Base-by-base conservation (phyloP, 1,140 invertebrate species). In the Zaprionus vittiger region DNA sequence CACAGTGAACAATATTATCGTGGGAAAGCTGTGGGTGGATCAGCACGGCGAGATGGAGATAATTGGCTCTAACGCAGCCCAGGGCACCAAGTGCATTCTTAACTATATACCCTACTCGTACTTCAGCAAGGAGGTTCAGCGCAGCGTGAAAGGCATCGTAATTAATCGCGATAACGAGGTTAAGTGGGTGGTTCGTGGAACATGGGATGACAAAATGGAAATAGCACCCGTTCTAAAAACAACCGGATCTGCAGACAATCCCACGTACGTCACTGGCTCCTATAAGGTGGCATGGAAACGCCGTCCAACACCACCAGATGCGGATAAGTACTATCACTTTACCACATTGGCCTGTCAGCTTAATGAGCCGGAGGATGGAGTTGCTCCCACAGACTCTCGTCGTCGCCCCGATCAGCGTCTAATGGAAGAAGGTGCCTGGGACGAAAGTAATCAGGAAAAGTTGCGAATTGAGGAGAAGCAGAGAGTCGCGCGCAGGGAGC, bases 21-120 rank as follows among this genome's bases (percentile, higher is more conserved):
- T 99, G 41, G 99, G 99, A 62, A 98, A 98, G 94, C 95, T 99
- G 70, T 99, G 99, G 99, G 98, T 99, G 15, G 99, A 99, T 94
- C 98, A 99, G 93, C 98, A 99, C 92, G 99, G 99, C 37, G 99
- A 99, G 92, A 99, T 99, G 98, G 98, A 99, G 91, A 99, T 99
- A 74, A 95, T 95, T 28, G 95, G 95, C 55, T 94, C 94, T 69
- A 98, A 99, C 93, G 96, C 97, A 73, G 96, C 95, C 55, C 95
- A 95, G 49, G 98, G 98, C 60, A 97, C 99, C 87, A 98, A 97
- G 92, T 99, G 98, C 93, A 97, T 98, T 93, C 94, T 99, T 24
- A 99, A 99, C 92, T 99, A 97, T 93, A 96, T 98, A 89, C 97
- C 98, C 11, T 99, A 99, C 93, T 99, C 98, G 56, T 99, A 99